Base-by-base conservation (phyloP, 2,797 vertebrate genomes). In the Myotis myotis region DNA sequence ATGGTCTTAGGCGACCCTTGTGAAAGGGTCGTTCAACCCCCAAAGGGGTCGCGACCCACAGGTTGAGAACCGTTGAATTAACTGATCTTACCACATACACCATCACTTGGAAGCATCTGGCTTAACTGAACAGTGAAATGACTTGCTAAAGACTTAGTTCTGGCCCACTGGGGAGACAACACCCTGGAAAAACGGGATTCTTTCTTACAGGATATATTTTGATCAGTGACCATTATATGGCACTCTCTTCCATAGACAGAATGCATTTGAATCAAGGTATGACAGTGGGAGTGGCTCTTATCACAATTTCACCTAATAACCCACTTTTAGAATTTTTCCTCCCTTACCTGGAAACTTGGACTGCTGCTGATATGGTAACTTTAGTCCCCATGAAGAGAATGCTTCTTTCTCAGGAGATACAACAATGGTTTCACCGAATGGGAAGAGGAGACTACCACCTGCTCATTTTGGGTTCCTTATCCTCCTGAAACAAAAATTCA, bases 21-120 rank as follows among this genome's bases (percentile, higher is more conserved):
- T 44, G 41, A 44, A 44, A 44, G 41, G 41, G 41, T 44, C 41
- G 2, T 44, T 44, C 41, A 9, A 44, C 41, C 9, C 41, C 41
- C 41, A 44, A 44, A 44, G 41, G 41, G 41, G 41, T 11, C 41
- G 9, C 41, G 10, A 44, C 41, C 41, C 41, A 44, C 41, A 44
- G 41, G 41, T 44, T 44, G 41, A 44, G 41, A 44, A 44, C 41
- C 9, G 2, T 38, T 30, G 64, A 74, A 88, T 87, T 91, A 60
- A 60, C 57, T n/a, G 84, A 55, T 41, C 28, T 88, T 62, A 64
- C 60, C 68, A 87, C 49, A 49, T 72, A 57, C 4, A 44, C 30
- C 17, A 70, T 23, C 44, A 44, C 30, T 66, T 92, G 47, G 93
- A 96, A 94, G 72, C 90, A 96, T 47, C 78, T 86, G 85, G 57